Percentiles rank a stretch among this genome's conserved stretches.
phyloP scores from a whole-genome alignment of 2,797 vertebrate genomes.

The Bradypus variegatus region DNA sequence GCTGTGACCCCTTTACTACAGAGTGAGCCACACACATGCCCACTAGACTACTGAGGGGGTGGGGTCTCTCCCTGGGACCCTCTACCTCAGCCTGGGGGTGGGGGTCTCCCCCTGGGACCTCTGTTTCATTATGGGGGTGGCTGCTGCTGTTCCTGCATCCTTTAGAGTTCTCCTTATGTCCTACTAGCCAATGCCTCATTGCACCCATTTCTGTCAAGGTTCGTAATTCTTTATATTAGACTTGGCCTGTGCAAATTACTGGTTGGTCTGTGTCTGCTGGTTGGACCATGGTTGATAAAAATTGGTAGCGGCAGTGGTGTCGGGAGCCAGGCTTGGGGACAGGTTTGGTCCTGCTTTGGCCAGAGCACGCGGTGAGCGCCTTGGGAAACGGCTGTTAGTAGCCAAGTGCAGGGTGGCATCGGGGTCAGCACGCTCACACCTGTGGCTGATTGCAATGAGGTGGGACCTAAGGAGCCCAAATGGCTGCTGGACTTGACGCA shows the following conservation, averaged over 20 bases:
- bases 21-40: neutral
- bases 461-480: neutral
- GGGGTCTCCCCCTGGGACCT: neutral
- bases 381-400: neutral
- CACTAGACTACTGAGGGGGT: accelerated
- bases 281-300: neutral
- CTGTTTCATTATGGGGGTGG: no score
- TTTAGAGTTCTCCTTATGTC: neutral
- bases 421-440: accelerated
- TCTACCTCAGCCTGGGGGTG: accelerated
- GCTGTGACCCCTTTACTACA: neutral
- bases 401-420: accelerated
- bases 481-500: neutral
- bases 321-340: neutral
- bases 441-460: accelerated
- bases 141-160: no score
- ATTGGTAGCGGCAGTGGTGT: neutral
- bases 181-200: accelerated
- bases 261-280: neutral
- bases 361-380: neutral
- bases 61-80: neutral
- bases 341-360: no score
- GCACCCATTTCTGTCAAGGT: neutral
- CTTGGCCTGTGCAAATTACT: accelerated
- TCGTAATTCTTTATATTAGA: accelerated